Evolutionary conservation across 2,888 invertebrate genomes (phyloP), one percentile per base, ranked within the genome.

Genomic region (Cephus pygmeus): DNA sequence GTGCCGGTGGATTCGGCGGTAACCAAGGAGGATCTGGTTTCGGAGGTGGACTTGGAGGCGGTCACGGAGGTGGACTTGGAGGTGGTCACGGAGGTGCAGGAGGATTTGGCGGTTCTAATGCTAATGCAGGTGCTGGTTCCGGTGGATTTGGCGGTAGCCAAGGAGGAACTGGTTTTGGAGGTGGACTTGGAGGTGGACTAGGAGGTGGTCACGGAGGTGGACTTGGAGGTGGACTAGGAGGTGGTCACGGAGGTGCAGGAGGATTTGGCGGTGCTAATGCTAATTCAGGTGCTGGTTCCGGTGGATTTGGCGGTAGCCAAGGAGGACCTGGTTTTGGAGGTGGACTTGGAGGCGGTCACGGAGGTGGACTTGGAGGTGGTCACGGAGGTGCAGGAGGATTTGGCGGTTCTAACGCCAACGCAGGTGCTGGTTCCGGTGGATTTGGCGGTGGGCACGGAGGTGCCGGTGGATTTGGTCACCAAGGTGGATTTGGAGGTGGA

Each of bases 31-130:
- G 75, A 56, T 9, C 56, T 56, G 56, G 56, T 23, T 56, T 56
- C 34, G 75, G 73, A 0, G 81, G 82, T 1, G 79, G 77, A 15
- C 34, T 23, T 69, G 77, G 77, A 12, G 80, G 73, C 3, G 73
- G 75, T 1, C 31, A 31, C 34, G 75, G 73, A 0, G 81, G 82
- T 1, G 79, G 77, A 15, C 34, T 23, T 1, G 31, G 31, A 31
- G 31, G 31, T 31, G 31, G 31, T 31, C 31, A 82, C 11, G 79
- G 76, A 31, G 73, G 76, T n/a, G 75, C 73, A 15, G n/a, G 79
- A 31, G 79, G 79, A 34, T n/a, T 69, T 34, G 80, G 80, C 11
- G 81, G 83, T 12, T 40, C 75, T n/a, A 78, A 79, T 30, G 77
- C 79, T 33, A 69, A 69, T 40, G 75, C 76, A 6, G 36, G 69